Percentiles rank a stretch among this genome's conserved stretches.
phyloP scores from a whole-genome alignment of 2,113 vertebrate genomes.

The Bubo scandiacus region DNA sequence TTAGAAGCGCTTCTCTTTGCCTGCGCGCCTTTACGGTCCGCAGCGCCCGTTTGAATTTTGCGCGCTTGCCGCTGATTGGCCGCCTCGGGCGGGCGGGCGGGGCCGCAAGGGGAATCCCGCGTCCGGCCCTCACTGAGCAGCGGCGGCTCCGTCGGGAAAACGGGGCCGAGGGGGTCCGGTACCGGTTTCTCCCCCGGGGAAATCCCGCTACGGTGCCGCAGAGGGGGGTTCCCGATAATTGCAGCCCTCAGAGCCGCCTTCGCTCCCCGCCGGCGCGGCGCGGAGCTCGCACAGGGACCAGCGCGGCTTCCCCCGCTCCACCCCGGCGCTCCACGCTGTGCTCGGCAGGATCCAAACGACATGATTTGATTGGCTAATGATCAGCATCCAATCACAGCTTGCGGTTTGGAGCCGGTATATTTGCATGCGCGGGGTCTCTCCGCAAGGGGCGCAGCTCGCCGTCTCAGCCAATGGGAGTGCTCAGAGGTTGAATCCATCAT shows the following conservation, averaged over 20 bases:
- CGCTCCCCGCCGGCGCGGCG: too few species aligned
- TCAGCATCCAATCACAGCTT: not conserved
- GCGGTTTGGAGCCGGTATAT: not conserved
- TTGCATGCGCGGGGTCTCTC: not conserved
- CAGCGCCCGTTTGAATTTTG: not conserved
- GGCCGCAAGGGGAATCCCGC: not conserved
- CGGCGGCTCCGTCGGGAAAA: too few species aligned
- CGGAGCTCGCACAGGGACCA: too few species aligned
- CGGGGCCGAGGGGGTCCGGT: not conserved
- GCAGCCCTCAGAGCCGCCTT: too few species aligned
- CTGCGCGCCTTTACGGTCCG: not conserved
- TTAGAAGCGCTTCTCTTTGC: too few species aligned
- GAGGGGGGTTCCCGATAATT: too few species aligned
- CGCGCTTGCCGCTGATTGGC: not conserved
- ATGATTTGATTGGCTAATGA: not conserved
- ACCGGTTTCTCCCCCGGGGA: too few species aligned
- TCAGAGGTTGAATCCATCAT: not conserved
- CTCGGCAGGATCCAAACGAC: not conserved
- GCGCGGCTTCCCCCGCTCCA: too few species aligned
- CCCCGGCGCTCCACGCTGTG: not conserved
- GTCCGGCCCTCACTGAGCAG: not conserved
- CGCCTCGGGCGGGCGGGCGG: not conserved
- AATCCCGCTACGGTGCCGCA: not conserved
- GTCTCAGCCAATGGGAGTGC: not conserved
- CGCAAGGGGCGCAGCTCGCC: rapidly evolving